phyloP scores from a whole-genome alignment of 2,888 invertebrate species.

The Leptinotarsa juncta region DNA sequence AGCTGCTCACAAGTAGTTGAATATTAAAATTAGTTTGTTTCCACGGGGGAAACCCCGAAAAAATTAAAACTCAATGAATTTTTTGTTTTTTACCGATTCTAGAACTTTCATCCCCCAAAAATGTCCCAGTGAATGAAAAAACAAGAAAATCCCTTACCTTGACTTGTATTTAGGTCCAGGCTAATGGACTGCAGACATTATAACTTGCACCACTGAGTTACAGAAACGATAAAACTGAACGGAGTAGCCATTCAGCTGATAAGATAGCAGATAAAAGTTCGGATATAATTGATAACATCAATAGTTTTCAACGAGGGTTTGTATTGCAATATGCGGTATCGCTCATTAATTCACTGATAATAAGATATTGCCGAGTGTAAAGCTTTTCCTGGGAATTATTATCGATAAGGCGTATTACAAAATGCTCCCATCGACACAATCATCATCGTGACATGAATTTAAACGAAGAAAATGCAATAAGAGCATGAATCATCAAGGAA shows the following conservation, averaged over 20 bases:
- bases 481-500: background rate
- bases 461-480: too few species aligned
- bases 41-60: background rate
- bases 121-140: background rate
- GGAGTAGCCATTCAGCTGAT: background rate
- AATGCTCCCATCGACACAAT: background rate
- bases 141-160: background rate
- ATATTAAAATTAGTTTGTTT: too few species aligned
- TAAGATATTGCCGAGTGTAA: background rate
- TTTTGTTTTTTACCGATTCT: background rate
- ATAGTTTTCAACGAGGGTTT: conserved; percentile 16
- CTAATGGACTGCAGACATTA: background rate
- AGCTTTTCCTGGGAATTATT: conserved; percentile 1
- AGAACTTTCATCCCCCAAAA: too few species aligned
- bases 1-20: background rate
- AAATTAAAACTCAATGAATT: background rate
- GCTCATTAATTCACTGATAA: conserved; percentile 10
- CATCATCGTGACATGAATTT: background rate
- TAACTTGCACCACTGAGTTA: background rate
- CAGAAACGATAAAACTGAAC: background rate
- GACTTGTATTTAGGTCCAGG: background rate
- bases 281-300: conserved; percentile 29
- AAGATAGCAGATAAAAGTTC: conserved; percentile 11
- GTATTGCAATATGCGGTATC: conserved; percentile 19
- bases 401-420: background rate